Percentiles rank a stretch among this genome's conserved stretches.
These are phyloP conservation scores for Amphiprion ocellaris DNA, from an alignment of 2,113 vertebrate genomes.

Conservation along the genomic window DNA sequence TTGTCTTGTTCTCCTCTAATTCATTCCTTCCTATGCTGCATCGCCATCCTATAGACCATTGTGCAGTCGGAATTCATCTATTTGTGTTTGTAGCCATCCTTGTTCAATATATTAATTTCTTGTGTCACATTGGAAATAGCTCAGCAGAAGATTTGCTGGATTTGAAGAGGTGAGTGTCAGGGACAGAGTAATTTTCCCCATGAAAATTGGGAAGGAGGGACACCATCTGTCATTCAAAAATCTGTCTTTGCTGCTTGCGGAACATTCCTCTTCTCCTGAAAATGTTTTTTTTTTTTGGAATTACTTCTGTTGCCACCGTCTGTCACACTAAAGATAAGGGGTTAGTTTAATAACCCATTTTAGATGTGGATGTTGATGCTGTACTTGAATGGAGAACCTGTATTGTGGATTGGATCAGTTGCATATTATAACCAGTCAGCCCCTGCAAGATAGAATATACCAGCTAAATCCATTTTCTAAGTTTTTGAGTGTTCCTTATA, in stretches of 20 bases:
- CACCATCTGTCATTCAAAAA: neutral
- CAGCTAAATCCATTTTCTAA: too few relatives aligned
- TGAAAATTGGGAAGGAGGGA: slow-evolving; percentile 1
- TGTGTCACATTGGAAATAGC: neutral
- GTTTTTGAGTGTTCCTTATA: too few relatives aligned
- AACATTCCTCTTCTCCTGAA: neutral
- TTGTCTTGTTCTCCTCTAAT: neutral
- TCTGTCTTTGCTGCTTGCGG: neutral
- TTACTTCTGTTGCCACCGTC: neutral
- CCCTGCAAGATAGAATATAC: too few relatives aligned
- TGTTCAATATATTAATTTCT: neutral
- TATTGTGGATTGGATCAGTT: neutral
- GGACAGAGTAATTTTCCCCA: neutral
- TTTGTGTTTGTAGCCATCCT: neutral
- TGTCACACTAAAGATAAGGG: neutral
- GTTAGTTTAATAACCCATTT: neutral
- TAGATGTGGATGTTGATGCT: too few relatives aligned
- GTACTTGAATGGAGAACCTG: neutral
- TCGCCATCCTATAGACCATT: neutral
- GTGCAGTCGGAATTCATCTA: neutral
- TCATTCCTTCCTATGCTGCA: neutral
- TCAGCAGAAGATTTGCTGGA: slow-evolving; percentile 17
- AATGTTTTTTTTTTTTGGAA: neutral
- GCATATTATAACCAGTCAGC: too few relatives aligned
- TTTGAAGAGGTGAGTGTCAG: neutral